phyloP scores from a whole-genome alignment of 2,888 invertebrate genomes.

The Leistus spinibarbis region DNA sequence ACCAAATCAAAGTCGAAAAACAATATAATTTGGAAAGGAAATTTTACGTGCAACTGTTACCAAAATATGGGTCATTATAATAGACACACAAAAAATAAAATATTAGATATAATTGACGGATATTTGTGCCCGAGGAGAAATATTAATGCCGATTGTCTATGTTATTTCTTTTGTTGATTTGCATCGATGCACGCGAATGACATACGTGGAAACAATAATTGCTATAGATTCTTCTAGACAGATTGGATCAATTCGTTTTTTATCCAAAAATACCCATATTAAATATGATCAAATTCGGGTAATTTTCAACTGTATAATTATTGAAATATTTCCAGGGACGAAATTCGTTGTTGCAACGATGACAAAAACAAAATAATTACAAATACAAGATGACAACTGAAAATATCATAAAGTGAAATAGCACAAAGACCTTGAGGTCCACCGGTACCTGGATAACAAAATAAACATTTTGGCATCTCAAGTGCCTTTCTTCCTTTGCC shows the following conservation, averaged over 20 bases:
- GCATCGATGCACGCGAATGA: slow-evolving; percentile 31
- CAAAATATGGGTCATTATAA: slow-evolving; percentile 34
- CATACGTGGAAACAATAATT: not conserved
- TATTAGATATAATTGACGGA: slow-evolving; percentile 7
- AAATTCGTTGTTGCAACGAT: too few relatives aligned
- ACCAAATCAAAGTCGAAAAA: slow-evolving; percentile 35
- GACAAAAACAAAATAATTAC: not conserved
- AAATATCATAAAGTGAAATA: not conserved
- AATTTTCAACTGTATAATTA: not conserved
- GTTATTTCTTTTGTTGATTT: slow-evolving; percentile 22
- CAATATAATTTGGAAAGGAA: slow-evolving; percentile 36
- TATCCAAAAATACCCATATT: not conserved
- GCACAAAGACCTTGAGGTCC: not conserved
- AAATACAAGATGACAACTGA: not conserved
- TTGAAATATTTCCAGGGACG: not conserved
- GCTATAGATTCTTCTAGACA: not conserved
- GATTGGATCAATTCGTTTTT: not conserved
- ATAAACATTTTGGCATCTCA: not conserved
- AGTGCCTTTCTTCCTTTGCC: not conserved
- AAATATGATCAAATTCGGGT: too few relatives aligned
- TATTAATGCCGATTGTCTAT: slow-evolving; percentile 24
- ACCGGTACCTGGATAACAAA: not conserved
- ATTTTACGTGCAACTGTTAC: slow-evolving; percentile 13
- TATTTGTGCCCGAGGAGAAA: not conserved
- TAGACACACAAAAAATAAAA: not conserved